Evolutionary conservation across 2,888 invertebrate species (phyloP).

Genomic region (Macrosiphum euphorbiae): DNA sequence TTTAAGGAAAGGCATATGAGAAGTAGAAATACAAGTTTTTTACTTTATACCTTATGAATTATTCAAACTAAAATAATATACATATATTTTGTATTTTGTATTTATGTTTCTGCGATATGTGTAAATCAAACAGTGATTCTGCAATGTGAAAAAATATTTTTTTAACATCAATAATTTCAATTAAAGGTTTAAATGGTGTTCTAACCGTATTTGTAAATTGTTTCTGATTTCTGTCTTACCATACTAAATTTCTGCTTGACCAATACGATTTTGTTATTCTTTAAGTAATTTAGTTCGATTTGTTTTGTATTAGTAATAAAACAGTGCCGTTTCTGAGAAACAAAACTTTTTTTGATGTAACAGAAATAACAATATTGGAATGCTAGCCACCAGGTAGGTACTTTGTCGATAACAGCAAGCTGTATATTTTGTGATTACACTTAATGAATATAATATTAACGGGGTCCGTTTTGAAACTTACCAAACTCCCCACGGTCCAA

Average conservation of each 20-base stretch:
- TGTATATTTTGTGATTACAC: background rate
- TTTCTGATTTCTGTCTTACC: background rate
- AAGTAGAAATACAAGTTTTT: background rate
- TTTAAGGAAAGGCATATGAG: constrained; percentile 31
- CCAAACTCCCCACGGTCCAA: too few relatives aligned
- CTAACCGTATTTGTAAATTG: background rate
- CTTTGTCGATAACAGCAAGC: background rate
- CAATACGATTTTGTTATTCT: background rate
- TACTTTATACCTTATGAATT: background rate
- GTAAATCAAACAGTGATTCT: background rate
- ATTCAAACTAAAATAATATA: constrained; percentile 10
- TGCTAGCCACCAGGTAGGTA: background rate
- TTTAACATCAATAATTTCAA: background rate
- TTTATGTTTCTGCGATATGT: background rate
- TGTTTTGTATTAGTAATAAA: background rate
- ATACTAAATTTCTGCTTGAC: background rate
- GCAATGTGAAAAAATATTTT: background rate
- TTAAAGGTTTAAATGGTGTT: background rate
- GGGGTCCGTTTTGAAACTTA: too few relatives aligned
- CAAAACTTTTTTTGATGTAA: background rate
- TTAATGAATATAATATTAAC: background rate
- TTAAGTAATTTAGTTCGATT: background rate
- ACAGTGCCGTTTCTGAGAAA: background rate
- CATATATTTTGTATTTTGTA: background rate
- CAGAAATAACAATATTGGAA: background rate